Conservation (phyloP, 1,140 invertebrate species). For the Drosophila truncata region DNA sequence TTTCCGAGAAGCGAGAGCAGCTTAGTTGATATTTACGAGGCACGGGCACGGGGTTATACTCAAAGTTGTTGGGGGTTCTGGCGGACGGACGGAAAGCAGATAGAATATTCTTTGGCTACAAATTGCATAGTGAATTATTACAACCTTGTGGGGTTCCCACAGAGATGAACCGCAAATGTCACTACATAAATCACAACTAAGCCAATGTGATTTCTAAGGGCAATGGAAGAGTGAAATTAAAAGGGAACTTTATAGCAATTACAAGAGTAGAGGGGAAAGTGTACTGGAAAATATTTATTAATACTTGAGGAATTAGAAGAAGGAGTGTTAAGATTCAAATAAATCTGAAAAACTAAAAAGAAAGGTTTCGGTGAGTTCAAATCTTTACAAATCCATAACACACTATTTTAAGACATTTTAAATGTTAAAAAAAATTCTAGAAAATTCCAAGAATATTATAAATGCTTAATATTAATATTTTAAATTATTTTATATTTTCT, state of each 20-base stretch:
- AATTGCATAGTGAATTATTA: conserved; percentile 78
- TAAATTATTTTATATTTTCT: no score
- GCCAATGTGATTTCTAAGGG: conserved; percentile 29
- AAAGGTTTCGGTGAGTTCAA: no score
- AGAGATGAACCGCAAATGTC: conserved; percentile 49
- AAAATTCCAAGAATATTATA: no score
- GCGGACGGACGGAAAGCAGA: conserved; percentile 29
- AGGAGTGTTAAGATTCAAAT: no score
- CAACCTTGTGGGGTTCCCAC: conserved; percentile 60
- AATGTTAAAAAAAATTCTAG: no score
- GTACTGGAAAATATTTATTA: no score
- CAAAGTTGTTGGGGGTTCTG: conserved; percentile 36
- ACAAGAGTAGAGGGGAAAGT: no score
- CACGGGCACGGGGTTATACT: conserved; percentile 32
- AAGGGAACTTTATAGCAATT: conserved; percentile 2
- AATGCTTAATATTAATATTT: no score
- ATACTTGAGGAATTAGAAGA: neutral
- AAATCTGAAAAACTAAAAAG: neutral
- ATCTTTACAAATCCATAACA: no score
- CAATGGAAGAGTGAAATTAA: neutral
- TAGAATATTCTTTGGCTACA: conserved; percentile 59
- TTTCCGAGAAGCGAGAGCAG: conserved; percentile 16
- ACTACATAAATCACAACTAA: conserved; percentile 38
- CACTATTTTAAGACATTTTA: no score
- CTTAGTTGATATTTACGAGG: conserved; percentile 64